Base-by-base conservation (phyloP, 2,113 vertebrate species). In the Perca schrenkii region DNA sequence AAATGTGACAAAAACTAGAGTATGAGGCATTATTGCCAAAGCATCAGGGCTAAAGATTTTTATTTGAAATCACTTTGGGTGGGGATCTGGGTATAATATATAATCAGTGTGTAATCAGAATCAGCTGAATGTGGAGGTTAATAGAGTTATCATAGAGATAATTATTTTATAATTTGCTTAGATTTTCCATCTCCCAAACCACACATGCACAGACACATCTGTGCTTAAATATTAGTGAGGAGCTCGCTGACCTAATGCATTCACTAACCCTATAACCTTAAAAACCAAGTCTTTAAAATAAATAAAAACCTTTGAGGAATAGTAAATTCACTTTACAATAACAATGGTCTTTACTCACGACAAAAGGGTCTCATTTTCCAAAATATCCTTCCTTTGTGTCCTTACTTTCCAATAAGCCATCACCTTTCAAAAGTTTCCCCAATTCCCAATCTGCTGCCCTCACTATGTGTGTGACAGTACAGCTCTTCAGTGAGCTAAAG, bases 81-180 rank as follows among this genome's bases (percentile, higher is more conserved):
- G 40, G 22, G 7, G 43, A 64, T 72, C 34, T 34, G 63, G 28
- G 19, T 21, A 36, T 63, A 12, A 22, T 71, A 58, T 43, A 36
- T 43, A 13, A 64, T 65, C 63, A 65, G 63, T 47, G 43, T 70
- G 65, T 64, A 77, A 77, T 62, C 56, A 52, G 25, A 43, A 31
- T 74, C 28, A 56, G 62, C n/a, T 61, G 62, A n/a, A 31, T 49
- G 56, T 49, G 40, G 58, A 69, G 63, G 63, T 63, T 57, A 69
- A 79, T 52, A 57, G n/a, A 31, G 70, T 50, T 40, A 21, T 56
- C 28, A 14, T 21, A 52, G 61, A 46, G 52, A 52, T 50, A 40
- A 60, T 49, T 3, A 36, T 36, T 36, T 7, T 36, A 36, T 36
- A 34, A 64, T 64, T 64, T 14, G 3, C 49, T 60, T n/a, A 25